Evolutionary conservation across 2,888 invertebrate genomes (phyloP).

Genomic region (Drosophila histrio): DNA sequence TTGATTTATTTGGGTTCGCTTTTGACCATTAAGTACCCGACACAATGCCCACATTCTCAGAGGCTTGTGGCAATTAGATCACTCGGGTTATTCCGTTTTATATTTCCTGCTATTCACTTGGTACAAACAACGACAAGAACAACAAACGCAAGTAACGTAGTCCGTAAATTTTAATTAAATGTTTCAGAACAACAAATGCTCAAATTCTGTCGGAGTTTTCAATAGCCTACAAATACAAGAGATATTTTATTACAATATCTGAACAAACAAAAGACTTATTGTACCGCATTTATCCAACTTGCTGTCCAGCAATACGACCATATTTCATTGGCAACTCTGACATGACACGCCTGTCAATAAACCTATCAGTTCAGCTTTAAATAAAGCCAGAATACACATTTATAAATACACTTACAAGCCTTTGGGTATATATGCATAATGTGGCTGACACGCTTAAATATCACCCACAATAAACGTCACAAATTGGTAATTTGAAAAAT

Average conservation of each 20-base stretch:
- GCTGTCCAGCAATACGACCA: conserved; percentile 38
- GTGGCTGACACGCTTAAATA: conserved; percentile 13
- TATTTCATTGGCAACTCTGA: conserved; percentile 70
- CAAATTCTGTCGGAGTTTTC: conserved; percentile 67
- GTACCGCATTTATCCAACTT: conserved; percentile 49
- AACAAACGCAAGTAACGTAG: conserved; percentile 41
- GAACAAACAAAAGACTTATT: conserved; percentile 65
- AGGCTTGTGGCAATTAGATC: conserved; percentile 77
- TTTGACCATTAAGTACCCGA: conserved; percentile 29
- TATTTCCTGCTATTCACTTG: conserved; percentile 60
- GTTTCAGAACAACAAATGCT: conserved; percentile 50
- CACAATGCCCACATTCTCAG: conserved; percentile 64
- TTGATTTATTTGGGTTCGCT: conserved; percentile 31
- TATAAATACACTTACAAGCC: background rate
- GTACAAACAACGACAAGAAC: conserved; percentile 6
- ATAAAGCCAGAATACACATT: conserved; percentile 31
- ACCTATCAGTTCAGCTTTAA: conserved; percentile 58
- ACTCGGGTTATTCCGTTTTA: conserved; percentile 78
- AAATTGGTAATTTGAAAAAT: conserved; percentile 66
- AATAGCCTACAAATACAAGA: conserved; percentile 52
- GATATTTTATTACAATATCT: conserved; percentile 53
- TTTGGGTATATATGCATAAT: conserved; percentile 14
- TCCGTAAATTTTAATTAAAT: conserved; percentile 76
- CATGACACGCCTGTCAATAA: conserved; percentile 73
- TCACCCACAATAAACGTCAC: conserved; percentile 72